phyloP scores from a whole-genome alignment of 1,140 invertebrate genomes.

The Trachelipus rathkii region DNA sequence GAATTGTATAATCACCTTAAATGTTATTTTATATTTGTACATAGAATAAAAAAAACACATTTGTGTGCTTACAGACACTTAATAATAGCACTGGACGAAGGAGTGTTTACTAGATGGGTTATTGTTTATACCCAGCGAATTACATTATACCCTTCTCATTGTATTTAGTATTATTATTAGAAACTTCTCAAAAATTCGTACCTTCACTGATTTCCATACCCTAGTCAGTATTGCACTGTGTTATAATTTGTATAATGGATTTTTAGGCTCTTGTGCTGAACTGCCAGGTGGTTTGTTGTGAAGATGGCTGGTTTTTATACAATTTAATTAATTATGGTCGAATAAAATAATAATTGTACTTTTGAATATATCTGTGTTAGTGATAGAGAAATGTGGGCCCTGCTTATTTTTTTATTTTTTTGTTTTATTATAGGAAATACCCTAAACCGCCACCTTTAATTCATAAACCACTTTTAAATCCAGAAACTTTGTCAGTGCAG shows the following conservation, averaged over 20 bases:
- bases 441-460: too few species aligned
- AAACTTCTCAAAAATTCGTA: background rate
- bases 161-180: background rate
- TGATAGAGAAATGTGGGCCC: background rate
- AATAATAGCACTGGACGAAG: background rate
- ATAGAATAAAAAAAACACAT: background rate
- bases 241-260: background rate
- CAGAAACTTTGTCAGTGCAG: too few species aligned
- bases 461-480: too few species aligned
- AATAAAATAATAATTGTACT: background rate
- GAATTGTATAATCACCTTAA: too few species aligned
- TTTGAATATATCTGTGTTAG: background rate
- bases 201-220: background rate
- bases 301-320: too few species aligned
- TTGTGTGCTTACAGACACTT: background rate
- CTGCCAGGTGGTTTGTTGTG: too few species aligned
- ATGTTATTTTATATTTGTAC: too few species aligned
- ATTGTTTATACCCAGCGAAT: background rate
- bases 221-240: conserved; percentile 11
- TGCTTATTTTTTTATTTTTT: background rate
- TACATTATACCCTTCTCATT: background rate
- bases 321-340: background rate
- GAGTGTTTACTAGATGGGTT: too few species aligned
- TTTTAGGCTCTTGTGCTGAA: background rate
- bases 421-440: background rate